phyloP scores from a whole-genome alignment of 1,140 invertebrate genomes.

The Meloidogyne floridensis region DNA sequence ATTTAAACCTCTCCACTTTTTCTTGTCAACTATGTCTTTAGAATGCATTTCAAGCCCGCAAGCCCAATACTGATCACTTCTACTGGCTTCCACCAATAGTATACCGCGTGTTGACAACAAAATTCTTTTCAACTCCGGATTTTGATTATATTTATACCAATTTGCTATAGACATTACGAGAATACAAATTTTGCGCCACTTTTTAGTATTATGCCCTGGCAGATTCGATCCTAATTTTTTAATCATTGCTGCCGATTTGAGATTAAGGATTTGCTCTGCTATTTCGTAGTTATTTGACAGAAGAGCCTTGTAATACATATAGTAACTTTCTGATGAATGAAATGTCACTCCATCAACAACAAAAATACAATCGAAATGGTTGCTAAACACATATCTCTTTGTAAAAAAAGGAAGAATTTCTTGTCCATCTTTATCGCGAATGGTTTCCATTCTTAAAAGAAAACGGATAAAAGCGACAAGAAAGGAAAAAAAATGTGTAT shows the following conservation, averaged over 20 bases:
- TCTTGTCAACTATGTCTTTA: neutral
- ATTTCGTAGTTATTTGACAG: neutral
- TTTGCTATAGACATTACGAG: constrained; percentile 9
- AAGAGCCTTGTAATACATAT: neutral
- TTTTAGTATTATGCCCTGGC: neutral
- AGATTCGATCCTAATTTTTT: neutral
- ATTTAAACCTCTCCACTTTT: constrained; percentile 19
- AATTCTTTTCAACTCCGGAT: neutral
- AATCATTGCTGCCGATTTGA: neutral
- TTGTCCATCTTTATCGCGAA: no score
- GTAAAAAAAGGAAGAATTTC: constrained; percentile 12
- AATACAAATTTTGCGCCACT: constrained; percentile 11
- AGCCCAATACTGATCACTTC: constrained; percentile 15
- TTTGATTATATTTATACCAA: constrained; percentile 18
- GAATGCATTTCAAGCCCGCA: neutral
- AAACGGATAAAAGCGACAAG: no score
- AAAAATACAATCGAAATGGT: constrained; percentile 11
- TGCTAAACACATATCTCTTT: neutral
- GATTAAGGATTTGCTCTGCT: neutral
- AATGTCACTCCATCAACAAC: constrained; percentile 6
- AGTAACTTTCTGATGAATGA: neutral
- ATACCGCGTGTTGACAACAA: neutral
- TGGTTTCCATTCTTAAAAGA: no score
- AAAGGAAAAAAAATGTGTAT: no score
- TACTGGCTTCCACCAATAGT: constrained; percentile 13